Conservation (phyloP, 2,797 vertebrate genomes). For the Typhlichthys eigenmanni region DNA sequence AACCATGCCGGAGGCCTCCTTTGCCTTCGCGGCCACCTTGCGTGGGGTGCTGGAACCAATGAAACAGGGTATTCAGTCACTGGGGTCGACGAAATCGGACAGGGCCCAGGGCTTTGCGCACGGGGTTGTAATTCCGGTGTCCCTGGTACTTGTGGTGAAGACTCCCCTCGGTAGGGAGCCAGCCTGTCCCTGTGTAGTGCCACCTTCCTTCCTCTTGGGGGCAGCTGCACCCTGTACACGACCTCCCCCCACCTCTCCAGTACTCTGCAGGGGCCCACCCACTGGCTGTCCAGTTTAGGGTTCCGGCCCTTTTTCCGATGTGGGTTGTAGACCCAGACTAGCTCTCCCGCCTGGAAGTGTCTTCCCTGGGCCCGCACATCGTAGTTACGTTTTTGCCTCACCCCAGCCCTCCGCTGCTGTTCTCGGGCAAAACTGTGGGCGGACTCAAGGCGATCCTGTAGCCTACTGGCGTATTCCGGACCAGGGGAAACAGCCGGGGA, state of each 20-base stretch:
- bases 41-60: too few species aligned
- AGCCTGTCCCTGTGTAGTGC: too few species aligned
- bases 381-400: neutral
- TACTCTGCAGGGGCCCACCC: neutral
- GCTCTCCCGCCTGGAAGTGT: neutral
- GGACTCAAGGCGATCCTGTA: neutral
- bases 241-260: neutral
- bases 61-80: too few species aligned
- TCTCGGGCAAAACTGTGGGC: slow-evolving; percentile 9
- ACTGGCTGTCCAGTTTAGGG: neutral
- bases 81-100: too few species aligned
- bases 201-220: too few species aligned
- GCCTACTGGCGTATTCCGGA: neutral
- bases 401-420: neutral
- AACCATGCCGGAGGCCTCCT: too few species aligned
- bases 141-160: neutral
- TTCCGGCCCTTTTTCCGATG: neutral
- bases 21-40: too few species aligned
- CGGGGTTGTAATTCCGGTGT: neutral
- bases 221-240: neutral
- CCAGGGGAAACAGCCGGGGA: neutral
- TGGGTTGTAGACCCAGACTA: slow-evolving; percentile 2
- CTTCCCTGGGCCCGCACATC: neutral
- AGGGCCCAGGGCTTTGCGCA: too few species aligned
- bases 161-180: too few species aligned